Evolutionary conservation across 2,113 vertebrate genomes (phyloP).

Genomic region (Riparia riparia): DNA sequence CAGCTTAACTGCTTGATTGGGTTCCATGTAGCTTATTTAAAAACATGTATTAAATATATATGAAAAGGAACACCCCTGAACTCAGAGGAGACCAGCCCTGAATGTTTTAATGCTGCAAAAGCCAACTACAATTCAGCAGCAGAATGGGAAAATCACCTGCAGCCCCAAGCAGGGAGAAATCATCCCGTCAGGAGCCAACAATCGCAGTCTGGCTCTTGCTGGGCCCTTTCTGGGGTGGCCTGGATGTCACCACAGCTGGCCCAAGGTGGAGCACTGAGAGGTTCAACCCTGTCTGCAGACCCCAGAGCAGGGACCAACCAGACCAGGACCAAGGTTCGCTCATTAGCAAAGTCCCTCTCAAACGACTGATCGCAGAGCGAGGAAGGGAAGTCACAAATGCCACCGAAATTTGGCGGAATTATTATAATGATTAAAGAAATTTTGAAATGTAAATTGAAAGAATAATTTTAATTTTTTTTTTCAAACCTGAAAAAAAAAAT

Average conservation of each 20-base stretch:
- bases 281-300: not conserved
- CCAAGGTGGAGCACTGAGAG: not conserved
- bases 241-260: not conserved
- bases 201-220: not conserved
- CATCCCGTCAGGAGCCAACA: not conserved
- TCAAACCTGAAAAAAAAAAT: not conserved
- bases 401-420: not conserved
- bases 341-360: not conserved
- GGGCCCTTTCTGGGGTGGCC: not conserved
- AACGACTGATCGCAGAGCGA: not conserved
- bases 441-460: not conserved
- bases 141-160: not conserved
- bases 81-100: fast-evolving
- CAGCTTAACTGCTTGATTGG: not conserved
- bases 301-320: not conserved
- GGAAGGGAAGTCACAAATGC: not conserved
- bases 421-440: not conserved
- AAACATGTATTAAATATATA: not conserved
- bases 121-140: not conserved
- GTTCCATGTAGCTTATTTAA: not conserved
- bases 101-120: not conserved
- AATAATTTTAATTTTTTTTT: not conserved
- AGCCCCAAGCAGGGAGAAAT: not conserved
- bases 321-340: not conserved
- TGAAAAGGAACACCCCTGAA: not conserved